phyloP scores from a whole-genome alignment of 1,140 invertebrate species.

The Drosophila melanica region DNA sequence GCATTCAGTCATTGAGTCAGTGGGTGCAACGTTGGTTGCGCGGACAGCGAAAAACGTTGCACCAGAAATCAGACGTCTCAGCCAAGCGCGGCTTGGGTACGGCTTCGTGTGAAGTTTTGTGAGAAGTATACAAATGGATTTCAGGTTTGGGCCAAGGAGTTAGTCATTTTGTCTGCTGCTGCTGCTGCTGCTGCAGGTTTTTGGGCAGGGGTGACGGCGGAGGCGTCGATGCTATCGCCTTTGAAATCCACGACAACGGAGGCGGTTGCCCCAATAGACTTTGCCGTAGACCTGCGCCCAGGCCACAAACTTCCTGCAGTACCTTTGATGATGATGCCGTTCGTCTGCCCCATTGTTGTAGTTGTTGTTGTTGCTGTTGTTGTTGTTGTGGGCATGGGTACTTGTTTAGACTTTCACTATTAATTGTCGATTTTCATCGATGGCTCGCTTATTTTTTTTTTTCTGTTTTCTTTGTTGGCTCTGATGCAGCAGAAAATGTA shows the following conservation, averaged over 20 bases:
- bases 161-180: constrained; percentile 64
- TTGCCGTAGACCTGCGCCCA: constrained; percentile 30
- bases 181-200: constrained; percentile 17
- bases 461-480: constrained; percentile 42
- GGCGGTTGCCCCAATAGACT: constrained; percentile 68
- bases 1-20: constrained; percentile 82
- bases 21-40: constrained; percentile 61
- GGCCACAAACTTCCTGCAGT: constrained; percentile 68
- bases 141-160: constrained; percentile 72
- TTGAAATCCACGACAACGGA: constrained; percentile 74
- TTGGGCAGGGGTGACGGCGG: constrained; percentile 30
- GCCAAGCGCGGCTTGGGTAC: constrained; percentile 14
- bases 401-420: constrained; percentile 75
- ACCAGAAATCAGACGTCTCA: constrained; percentile 38
- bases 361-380: constrained; percentile 3
- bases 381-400: constrained; percentile 39
- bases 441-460: constrained; percentile 41
- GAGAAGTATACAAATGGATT: constrained; percentile 81
- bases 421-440: constrained; percentile 82
- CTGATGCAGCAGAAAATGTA: constrained; percentile 50
- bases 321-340: constrained; percentile 64
- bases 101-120: constrained; percentile 79
- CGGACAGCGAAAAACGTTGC: constrained; percentile 38
- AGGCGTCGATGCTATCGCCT: constrained; percentile 80
- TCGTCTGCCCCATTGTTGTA: constrained; percentile 38